Conservation (phyloP, 2,797 vertebrate species). For the Crenichthys baileyi region DNA sequence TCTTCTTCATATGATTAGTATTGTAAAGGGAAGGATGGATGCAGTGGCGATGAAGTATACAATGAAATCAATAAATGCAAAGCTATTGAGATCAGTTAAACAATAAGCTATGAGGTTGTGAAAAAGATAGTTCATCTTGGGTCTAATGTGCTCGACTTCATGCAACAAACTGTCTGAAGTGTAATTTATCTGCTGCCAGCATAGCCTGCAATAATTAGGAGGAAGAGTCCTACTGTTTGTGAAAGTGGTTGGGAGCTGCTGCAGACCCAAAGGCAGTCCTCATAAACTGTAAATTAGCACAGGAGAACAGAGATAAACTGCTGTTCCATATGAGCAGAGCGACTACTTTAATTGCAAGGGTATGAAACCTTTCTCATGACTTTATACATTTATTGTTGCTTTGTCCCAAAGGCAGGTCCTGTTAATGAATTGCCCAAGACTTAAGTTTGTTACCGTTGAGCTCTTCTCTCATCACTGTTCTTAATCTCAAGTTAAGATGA, state of each 20-base stretch:
- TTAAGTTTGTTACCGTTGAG: conserved; percentile 11
- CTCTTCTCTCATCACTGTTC: conserved; percentile 1
- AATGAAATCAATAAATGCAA: not conserved
- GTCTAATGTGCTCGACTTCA: conserved; percentile 9
- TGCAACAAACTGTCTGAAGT: conserved; percentile 12
- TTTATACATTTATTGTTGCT: conserved; percentile 41
- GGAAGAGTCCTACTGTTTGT: conserved; percentile 43
- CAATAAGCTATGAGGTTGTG: not conserved
- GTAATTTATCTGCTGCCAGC: conserved; percentile 24
- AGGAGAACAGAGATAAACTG: conserved; percentile 50
- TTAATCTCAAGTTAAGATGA: conserved; percentile 25
- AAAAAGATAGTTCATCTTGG: not conserved
- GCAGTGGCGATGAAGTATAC: not conserved
- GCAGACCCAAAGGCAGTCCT: conserved; percentile 47
- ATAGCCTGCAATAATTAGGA: conserved; percentile 45
- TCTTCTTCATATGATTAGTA: not conserved
- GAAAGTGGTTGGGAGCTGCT: conserved; percentile 44
- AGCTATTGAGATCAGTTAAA: not conserved
- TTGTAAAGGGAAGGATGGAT: not conserved
- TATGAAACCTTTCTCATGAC: conserved; percentile 47
- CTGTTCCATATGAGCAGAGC: conserved; percentile 40
- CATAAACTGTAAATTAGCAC: conserved; percentile 62
- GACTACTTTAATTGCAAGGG: conserved; percentile 52
- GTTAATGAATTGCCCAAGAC: conserved; percentile 17
- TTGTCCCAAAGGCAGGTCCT: conserved; percentile 19